phyloP scores from a whole-genome alignment of 2,797 vertebrate genomes.

The Paratrypauchen microcephalus region DNA sequence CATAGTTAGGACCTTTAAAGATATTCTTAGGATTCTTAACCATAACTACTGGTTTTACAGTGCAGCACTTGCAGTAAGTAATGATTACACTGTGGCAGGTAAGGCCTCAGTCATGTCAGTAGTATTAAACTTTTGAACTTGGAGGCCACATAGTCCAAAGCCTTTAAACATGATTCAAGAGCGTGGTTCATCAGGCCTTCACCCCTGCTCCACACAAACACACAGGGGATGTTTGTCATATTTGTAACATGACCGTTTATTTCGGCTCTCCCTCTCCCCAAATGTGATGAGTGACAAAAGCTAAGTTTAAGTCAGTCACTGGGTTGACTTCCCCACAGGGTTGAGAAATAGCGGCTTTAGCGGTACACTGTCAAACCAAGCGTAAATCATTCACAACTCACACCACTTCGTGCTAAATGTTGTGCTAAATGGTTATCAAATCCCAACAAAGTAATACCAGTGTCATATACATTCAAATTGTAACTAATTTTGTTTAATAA shows the following conservation, averaged over 20 bases:
- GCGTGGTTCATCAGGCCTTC: background rate
- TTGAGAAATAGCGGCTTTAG: slow-evolving; percentile 5
- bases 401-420: background rate
- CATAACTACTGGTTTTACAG: too few relatives aligned
- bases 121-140: background rate
- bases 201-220: background rate
- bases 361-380: background rate
- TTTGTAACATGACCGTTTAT: slow-evolving; percentile 16
- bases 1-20: too few relatives aligned
- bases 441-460: background rate
- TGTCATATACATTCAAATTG: background rate
- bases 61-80: too few relatives aligned
- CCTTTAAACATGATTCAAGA: background rate
- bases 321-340: slow-evolving; percentile 11
- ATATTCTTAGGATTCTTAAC: too few relatives aligned
- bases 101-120: background rate
- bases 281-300: slow-evolving; percentile 3
- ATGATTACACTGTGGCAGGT: too few relatives aligned
- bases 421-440: background rate
- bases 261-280: slow-evolving; percentile 11
- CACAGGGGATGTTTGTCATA: background rate
- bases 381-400: background rate
- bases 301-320: slow-evolving; percentile 3
- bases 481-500: background rate
- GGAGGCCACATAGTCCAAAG: background rate